Conservation (phyloP, 1,140 invertebrate genomes). For the Neodiprion fabricii region DNA sequence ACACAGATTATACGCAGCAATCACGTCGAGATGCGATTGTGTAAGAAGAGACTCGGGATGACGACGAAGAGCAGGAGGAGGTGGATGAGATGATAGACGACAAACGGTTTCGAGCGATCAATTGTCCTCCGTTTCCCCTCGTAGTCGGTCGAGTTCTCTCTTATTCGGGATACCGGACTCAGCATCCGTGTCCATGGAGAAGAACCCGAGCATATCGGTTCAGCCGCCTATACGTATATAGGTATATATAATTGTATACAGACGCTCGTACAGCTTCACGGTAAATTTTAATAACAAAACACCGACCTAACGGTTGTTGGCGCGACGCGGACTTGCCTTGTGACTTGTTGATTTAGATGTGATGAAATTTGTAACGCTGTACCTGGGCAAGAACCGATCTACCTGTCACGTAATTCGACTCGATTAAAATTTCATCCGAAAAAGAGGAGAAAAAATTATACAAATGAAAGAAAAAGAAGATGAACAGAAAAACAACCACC, state of each 20-base stretch:
- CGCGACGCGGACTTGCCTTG: neutral
- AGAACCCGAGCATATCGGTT: too few relatives aligned
- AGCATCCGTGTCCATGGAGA: too few relatives aligned
- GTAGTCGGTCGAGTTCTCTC: too few relatives aligned
- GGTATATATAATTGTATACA: neutral
- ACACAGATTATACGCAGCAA: too few relatives aligned
- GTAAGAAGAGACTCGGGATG: too few relatives aligned
- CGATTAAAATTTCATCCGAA: constrained; percentile 26
- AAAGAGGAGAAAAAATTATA: constrained; percentile 11
- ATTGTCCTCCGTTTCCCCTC: too few relatives aligned
- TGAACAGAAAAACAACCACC: neutral
- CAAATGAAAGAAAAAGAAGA: constrained; percentile 2
- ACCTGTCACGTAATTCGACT: constrained; percentile 32
- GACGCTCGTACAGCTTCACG: constrained; percentile 20
- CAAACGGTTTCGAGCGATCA: too few relatives aligned
- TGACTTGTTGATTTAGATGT: constrained; percentile 23
- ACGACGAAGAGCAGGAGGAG: too few relatives aligned
- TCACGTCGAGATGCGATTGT: too few relatives aligned
- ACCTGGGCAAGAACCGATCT: constrained; percentile 20
- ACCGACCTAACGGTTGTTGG: constrained; percentile 12
- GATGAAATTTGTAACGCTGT: constrained; percentile 21
- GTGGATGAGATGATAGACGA: too few relatives aligned
- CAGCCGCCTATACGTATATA: neutral
- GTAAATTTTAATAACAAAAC: constrained; percentile 25
- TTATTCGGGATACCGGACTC: too few relatives aligned